A percentile compares a stretch with the other conserved stretches of the same genome.
phyloP scores from a whole-genome alignment of 2,888 invertebrate genomes.

The Heteromurus nitidus region DNA sequence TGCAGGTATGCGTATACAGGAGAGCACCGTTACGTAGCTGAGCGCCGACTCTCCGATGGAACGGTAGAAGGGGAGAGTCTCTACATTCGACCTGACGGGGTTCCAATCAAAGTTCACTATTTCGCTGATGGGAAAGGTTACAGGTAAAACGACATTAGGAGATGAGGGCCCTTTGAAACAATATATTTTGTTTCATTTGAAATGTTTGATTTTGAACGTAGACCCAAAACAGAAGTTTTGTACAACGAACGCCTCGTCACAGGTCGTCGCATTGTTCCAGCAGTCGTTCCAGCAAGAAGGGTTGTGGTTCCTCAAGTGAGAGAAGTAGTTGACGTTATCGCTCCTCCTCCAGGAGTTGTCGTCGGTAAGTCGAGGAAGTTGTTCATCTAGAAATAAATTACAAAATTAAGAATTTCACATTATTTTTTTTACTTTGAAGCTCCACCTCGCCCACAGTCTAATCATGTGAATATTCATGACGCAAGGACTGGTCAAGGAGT shows the following conservation, averaged over 20 bases:
- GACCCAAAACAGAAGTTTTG: slow-evolving; percentile 72
- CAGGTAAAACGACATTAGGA: too few relatives aligned
- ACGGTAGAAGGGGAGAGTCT: slow-evolving; percentile 72
- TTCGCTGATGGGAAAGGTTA: slow-evolving; percentile 72
- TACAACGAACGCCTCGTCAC: slow-evolving; percentile 67
- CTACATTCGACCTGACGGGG: slow-evolving; percentile 71
- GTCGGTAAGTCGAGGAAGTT: slow-evolving; percentile 31
- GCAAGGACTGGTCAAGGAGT: slow-evolving; percentile 49
- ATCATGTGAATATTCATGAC: slow-evolving; percentile 29
- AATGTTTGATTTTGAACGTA: slow-evolving; percentile 14
- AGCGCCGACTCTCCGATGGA: slow-evolving; percentile 69
- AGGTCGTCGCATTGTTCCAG: slow-evolving; percentile 43
- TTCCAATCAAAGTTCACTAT: slow-evolving; percentile 72
- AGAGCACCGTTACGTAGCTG: slow-evolving; percentile 70
- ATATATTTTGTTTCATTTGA: background rate
- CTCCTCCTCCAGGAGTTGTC: slow-evolving; percentile 49
- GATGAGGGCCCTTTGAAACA: background rate
- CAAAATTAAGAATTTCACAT: background rate
- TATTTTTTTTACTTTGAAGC: background rate
- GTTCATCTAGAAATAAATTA: background rate
- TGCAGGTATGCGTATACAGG: slow-evolving; percentile 73
- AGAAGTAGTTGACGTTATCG: slow-evolving; percentile 54
- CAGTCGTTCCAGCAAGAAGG: slow-evolving; percentile 24
- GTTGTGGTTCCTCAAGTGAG: slow-evolving; percentile 56
- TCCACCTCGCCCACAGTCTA: background rate